phyloP scores from a whole-genome alignment of 2,113 vertebrate genomes.

The Tupaia chinensis region DNA sequence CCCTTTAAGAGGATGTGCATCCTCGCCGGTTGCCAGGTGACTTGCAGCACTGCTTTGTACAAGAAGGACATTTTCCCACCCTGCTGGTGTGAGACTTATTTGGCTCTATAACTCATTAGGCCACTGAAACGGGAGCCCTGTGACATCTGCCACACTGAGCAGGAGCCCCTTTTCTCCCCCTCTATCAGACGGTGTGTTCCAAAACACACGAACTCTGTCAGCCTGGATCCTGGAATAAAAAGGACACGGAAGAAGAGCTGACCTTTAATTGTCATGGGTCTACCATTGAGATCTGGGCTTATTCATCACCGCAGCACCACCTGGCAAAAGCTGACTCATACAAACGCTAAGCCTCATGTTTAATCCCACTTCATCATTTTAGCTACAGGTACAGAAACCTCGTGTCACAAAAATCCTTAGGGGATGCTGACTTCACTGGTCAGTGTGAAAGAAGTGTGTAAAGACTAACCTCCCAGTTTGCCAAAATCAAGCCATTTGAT shows the following conservation, averaged over 20 bases:
- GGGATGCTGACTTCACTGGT: not conserved
- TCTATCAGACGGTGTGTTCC: not conserved
- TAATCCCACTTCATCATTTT: not conserved
- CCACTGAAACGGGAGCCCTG: not conserved
- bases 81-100: not conserved
- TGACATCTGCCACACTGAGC: not conserved
- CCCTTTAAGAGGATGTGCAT: not conserved
- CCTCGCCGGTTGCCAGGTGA: not conserved
- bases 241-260: not conserved
- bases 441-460: not conserved
- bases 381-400: not conserved
- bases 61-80: not conserved
- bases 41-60: not conserved
- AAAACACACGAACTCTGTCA: not conserved
- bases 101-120: not conserved
- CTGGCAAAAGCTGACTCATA: not conserved
- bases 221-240: not conserved
- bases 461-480: conserved; percentile 2
- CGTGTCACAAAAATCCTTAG: not conserved
- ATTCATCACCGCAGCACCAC: not conserved
- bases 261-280: not conserved
- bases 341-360: not conserved
- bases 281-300: not conserved
- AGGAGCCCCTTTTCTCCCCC: not conserved
- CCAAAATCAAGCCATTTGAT: not conserved